Evolutionary conservation across 2,113 vertebrate genomes (phyloP), one percentile per base, ranked within the genome.

Genomic region (Physeter macrocephalus): DNA sequence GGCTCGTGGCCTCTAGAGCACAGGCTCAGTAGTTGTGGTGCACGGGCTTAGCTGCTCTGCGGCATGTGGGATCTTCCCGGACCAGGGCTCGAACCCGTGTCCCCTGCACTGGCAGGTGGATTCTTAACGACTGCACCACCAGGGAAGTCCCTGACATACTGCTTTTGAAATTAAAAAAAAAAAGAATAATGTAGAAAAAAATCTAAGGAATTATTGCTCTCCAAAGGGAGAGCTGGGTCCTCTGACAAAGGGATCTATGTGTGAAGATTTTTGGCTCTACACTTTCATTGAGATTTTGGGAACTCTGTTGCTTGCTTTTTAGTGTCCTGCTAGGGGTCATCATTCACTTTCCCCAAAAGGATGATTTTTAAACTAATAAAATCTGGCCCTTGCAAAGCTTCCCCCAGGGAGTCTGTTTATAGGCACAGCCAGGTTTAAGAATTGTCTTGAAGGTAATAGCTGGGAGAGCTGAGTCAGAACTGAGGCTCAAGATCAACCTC

Each of bases 281-380:
- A 67, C 18, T 95, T 86, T 43, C 39, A 27, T 2, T 75, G 87
- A 97, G 92, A 59, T 57, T 92, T 91, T 57, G 62, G 77, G 61
- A 77, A 81, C 71, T 88, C 64, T 74, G 61, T 75, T 64, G 41
- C 34, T 81, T 91, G 43, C 43, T 85, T 77, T 92, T 90, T 43
- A 67, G 71, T 88, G 36, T 83, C 77, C 43, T 88, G 29, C 67
- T 78, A 87, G 57, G 57, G 83, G 54, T 46, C 27, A 39, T 83
- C 41, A 85, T 86, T 97, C 62, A 81, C n/a, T 96, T 92, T 90
- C 36, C 36, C 74, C 90, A 20, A 67, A 85, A 92, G 90, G 62
- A 74, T 96, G 80, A 86, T 91, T 95, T 96, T 90, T 72, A 87
- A 88, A 59, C 54, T 94, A 77, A 78, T 71, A 95, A 95, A 89